These are phyloP conservation scores for Noctilio leporinus DNA, from an alignment of 2,113 vertebrate species.

Conservation along the genomic window DNA sequence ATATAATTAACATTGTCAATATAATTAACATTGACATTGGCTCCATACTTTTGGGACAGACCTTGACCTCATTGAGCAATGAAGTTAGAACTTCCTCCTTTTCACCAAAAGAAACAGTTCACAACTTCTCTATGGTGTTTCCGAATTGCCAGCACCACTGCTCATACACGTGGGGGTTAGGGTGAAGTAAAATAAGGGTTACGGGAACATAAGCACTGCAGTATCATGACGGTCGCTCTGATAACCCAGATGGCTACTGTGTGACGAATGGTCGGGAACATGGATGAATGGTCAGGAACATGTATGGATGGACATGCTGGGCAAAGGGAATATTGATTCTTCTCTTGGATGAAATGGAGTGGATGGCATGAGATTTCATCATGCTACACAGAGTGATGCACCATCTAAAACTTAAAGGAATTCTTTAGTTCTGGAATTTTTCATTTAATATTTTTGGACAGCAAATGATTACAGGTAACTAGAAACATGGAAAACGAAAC, in stretches of 20 bases:
- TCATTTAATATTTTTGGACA: not conserved
- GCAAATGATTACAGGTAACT: not conserved
- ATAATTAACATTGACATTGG: no score
- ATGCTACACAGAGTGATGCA: no score
- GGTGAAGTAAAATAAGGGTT: not conserved
- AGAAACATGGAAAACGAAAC: not conserved
- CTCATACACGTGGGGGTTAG: not conserved
- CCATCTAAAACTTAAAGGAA: no score
- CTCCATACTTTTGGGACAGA: no score
- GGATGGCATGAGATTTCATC: not conserved
- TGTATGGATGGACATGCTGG: not conserved
- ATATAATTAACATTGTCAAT: no score
- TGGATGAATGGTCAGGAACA: not conserved
- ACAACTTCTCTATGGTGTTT: not conserved
- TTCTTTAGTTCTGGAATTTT: not conserved
- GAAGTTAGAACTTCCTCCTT: not conserved
- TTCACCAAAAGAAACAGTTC: not conserved
- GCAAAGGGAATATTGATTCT: not conserved
- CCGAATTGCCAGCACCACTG: not conserved
- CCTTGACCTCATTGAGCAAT: no score
- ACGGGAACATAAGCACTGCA: not conserved
- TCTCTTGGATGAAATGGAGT: not conserved
- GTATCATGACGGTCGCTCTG: not conserved
- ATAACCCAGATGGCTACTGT: not conserved
- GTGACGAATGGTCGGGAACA: not conserved